Conservation (phyloP, 1,140 invertebrate genomes). For the Notospermus geniculatus region DNA sequence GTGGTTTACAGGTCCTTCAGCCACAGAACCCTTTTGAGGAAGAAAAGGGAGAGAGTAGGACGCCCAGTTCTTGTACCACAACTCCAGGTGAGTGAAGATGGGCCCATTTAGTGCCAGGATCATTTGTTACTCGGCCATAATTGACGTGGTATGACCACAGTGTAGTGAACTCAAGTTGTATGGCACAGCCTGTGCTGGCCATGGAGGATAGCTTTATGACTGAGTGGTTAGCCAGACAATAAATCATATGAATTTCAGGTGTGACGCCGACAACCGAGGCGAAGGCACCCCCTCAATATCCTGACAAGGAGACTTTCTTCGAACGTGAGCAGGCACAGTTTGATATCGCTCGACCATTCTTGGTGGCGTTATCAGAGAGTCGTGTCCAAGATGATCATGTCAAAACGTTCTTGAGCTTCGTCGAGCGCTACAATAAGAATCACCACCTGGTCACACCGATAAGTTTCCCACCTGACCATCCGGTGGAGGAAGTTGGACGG, state of each 20-base stretch:
- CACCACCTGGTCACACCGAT: slow-evolving; percentile 73
- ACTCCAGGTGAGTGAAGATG: slow-evolving; percentile 50
- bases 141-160: too few species aligned
- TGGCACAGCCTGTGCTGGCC: too few species aligned
- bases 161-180: too few species aligned
- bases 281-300: slow-evolving; percentile 24
- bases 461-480: slow-evolving; percentile 84
- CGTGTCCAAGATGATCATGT: slow-evolving; percentile 71
- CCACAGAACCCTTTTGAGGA: slow-evolving; percentile 88
- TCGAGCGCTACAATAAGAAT: slow-evolving; percentile 75
- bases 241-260: too few species aligned
- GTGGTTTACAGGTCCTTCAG: slow-evolving; percentile 78
- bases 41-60: slow-evolving; percentile 86
- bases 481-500: slow-evolving; percentile 88
- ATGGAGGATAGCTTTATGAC: too few species aligned
- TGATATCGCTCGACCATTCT: slow-evolving; percentile 59
- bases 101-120: too few species aligned
- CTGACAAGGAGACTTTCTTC: slow-evolving; percentile 47
- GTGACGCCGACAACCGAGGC: slow-evolving; percentile 68
- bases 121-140: too few species aligned
- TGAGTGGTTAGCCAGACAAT: too few species aligned
- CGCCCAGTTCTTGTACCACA: slow-evolving; percentile 78
- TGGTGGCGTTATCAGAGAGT: slow-evolving; percentile 71
- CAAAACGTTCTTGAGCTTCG: slow-evolving; percentile 71
- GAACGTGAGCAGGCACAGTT: slow-evolving; percentile 38